Evolutionary conservation across 2,113 vertebrate species (phyloP).

Genomic region (Nyctereutes procyonoides): DNA sequence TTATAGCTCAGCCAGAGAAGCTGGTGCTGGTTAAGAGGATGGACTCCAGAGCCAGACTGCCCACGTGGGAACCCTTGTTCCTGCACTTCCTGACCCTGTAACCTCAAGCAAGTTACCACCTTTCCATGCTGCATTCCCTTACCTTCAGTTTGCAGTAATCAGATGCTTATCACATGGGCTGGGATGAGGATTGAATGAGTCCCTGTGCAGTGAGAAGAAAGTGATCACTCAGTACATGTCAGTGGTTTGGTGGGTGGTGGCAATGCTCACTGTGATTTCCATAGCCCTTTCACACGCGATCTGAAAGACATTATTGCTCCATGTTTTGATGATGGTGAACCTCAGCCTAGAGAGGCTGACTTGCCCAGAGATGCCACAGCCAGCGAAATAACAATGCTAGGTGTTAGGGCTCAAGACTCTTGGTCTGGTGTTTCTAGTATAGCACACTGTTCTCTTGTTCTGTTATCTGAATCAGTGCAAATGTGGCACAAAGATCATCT

Average conservation of each 20-base stretch:
- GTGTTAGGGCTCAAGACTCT: not conserved
- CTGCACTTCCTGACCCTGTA: not conserved
- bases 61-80: no score
- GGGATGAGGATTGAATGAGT: not conserved
- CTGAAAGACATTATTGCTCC: not conserved
- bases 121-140: not conserved
- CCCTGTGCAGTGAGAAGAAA: not conserved
- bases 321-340: not conserved
- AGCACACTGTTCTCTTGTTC: not conserved
- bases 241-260: no score
- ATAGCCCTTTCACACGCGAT: accelerated
- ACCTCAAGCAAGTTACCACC: not conserved
- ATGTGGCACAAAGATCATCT: not conserved
- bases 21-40: not conserved
- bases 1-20: not conserved
- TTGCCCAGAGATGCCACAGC: not conserved
- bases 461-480: accelerated
- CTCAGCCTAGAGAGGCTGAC: not conserved
- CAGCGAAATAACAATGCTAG: not conserved
- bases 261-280: accelerated
- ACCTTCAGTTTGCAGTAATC: not conserved
- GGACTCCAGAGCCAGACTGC: not conserved
- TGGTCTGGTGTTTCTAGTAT: not conserved
- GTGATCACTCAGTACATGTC: accelerated
- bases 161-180: no score